Evolutionary conservation across 64 coral and sea anemone species (phyloP).

Genomic region (Trachythela sp.): DNA sequence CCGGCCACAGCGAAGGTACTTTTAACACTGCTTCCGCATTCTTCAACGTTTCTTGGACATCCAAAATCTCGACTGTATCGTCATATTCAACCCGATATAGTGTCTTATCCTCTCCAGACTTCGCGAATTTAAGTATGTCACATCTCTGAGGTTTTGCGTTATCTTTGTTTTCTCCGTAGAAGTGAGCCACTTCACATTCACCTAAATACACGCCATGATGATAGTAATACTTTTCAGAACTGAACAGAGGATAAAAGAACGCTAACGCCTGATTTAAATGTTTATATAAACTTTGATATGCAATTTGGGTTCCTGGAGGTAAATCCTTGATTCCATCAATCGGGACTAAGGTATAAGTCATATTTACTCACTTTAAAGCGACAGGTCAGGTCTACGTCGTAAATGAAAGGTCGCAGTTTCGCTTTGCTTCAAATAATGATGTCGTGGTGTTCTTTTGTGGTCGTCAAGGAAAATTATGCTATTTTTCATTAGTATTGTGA

Average conservation of each 20-base stretch:
- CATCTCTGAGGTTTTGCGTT: slow-evolving; percentile 9
- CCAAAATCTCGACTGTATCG: not conserved
- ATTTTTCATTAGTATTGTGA: too few relatives aligned
- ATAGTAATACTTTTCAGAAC: slow-evolving; percentile 15
- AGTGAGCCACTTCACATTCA: not conserved
- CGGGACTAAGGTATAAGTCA: too few relatives aligned
- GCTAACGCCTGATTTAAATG: not conserved
- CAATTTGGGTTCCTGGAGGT: slow-evolving; percentile 33
- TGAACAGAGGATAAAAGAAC: not conserved
- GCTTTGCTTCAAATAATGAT: too few relatives aligned
- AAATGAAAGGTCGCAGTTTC: too few relatives aligned
- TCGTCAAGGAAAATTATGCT: too few relatives aligned
- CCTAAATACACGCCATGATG: slow-evolving; percentile 31
- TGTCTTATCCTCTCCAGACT: not conserved
- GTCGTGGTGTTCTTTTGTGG: too few relatives aligned
- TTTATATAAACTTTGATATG: not conserved
- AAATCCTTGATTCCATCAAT: not conserved
- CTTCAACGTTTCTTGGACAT: slow-evolving; percentile 2
- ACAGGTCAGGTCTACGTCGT: too few relatives aligned
- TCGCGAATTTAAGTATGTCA: slow-evolving; percentile 25
- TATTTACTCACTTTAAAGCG: too few relatives aligned
- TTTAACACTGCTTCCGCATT: slow-evolving; percentile 13
- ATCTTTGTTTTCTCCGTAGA: not conserved
- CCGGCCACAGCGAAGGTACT: slow-evolving; percentile 9
- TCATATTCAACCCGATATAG: slow-evolving; percentile 47